Evolutionary conservation across 2,888 invertebrate genomes (phyloP), one percentile per base, ranked within the genome.

Genomic region (Dicyrtoma fusca): DNA sequence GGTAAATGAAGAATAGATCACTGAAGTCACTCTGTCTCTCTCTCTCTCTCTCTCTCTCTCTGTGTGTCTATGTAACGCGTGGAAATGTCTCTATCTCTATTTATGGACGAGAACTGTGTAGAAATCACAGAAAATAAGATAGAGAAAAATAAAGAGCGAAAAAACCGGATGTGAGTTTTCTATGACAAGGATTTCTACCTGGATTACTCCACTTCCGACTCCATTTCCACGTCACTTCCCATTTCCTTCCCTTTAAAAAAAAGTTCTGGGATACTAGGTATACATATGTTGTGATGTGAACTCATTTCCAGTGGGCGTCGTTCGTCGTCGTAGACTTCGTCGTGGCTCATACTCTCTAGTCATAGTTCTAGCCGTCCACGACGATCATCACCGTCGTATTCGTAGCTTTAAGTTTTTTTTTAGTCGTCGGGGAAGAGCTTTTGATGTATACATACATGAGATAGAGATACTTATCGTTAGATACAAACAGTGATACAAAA

Each of bases 121-220:
- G 47, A 63, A 63, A 63, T 63, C 47, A 63, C 21, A n/a, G 63
- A 63, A 63, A 63, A 63, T 45, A 47, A 45, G 47, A 63, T 63
- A 47, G 51, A 57, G 55, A 68, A 65, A 68, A 34, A 68, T 61
- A 61, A 61, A 61, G 61, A 19, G 61, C 61, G 44, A 61, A 42
- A 42, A 71, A 71, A 71, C 71, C 71, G 71, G 71, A 71, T 71
- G 71, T 51, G 42, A 63, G 62, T 71, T 71, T 71, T 71, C 71
- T 71, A 71, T 71, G 71, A 71, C 71, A 71, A 71, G 71, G 71
- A 71, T 71, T 71, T 71, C 71, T 71, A 71, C 71, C 71, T 71
- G 71, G 71, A 71, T 71, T 71, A 71, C 71, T 71, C 71, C 70
- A 70, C 70, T 70, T 63, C 71, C 63, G 63, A 63, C 57, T 57